Base-by-base conservation (phyloP, 2,888 invertebrate species). In the Uloborus plumipes region DNA sequence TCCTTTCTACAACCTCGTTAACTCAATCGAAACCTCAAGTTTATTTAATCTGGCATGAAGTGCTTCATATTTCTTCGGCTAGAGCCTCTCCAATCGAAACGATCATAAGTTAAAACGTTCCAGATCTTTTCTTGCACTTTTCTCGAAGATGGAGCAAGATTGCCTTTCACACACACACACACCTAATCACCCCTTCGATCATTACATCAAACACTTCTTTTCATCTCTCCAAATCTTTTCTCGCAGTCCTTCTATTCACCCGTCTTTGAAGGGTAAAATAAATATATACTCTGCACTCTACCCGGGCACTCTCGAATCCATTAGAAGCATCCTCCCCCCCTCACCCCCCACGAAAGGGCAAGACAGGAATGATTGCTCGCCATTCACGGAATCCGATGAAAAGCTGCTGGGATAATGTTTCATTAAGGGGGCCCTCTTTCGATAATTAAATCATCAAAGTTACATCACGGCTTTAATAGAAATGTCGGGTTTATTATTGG, bases 241-340 rank as follows among this genome's bases (percentile, higher is more conserved):
- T 39, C 39, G 39, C n/a, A n/a, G 39, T 39, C 11, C 39, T 11
- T 39, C 39, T 39, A 39, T 39, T 39, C 39, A 39, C 50, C n/a
- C 61, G n/a, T 59, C 47, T 59, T 22, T 64, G 70, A 65, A 70
- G 77, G 58, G 18, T 58, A 71, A 77, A 64, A 77, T 70, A 77
- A 77, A 77, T 77, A 77, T 49, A 77, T 49, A 65, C 66, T 59
- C 59, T 39, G 51, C 62, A 20, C 51, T 62, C 69, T 55, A 64
- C 47, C 53, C 50, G 18, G 55, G 39, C 39, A 39, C 39, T 39
- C 39, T 39, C 39, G 58, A 65, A 69, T 70, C 70, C 62, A 75
- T 67, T 69, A 61, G 20, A 64, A 49, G 64, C 7, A 59, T 18
- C 18, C 64, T 64, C 18, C 64, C 47, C 47, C 7, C 47, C 18